A percentile compares a stretch with the other conserved stretches of the same genome.
Evolutionary conservation across 92 coral and sea anemone species (phyloP).

Genomic region (Micromussa lordhowensis): DNA sequence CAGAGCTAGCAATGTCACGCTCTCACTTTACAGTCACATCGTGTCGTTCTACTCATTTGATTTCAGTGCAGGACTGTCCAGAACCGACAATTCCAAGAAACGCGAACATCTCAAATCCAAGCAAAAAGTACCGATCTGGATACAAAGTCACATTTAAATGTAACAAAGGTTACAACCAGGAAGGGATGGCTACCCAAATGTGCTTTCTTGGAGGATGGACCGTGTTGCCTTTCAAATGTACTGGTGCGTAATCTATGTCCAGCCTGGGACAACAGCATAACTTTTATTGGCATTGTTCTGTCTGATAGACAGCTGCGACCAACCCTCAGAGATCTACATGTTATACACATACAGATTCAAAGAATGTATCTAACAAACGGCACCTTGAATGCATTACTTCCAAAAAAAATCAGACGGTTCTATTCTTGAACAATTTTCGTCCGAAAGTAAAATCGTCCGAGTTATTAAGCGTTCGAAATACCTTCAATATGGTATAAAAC

Average conservation of each 20-base stretch:
- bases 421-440: too few species aligned
- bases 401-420: too few species aligned
- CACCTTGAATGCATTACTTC: too few species aligned
- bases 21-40: background rate
- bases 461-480: too few species aligned
- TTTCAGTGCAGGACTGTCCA: slow-evolving; percentile 72
- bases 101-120: slow-evolving; percentile 63
- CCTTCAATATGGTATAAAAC: too few species aligned
- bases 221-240: slow-evolving; percentile 78
- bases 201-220: slow-evolving; percentile 90
- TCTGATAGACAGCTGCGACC: background rate
- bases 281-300: background rate
- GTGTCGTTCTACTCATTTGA: background rate
- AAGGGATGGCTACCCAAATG: slow-evolving; percentile 77
- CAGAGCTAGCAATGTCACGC: background rate
- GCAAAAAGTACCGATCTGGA: slow-evolving; percentile 62
- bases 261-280: background rate
- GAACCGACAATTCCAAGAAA: slow-evolving; percentile 69
- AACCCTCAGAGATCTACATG: too few species aligned
- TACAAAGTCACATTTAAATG: slow-evolving; percentile 79
- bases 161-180: slow-evolving; percentile 72
- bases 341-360: too few species aligned
- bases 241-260: slow-evolving; percentile 46
- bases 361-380: too few species aligned
- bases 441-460: too few species aligned